Base-by-base conservation (phyloP, 2,888 invertebrate genomes). In the Athetis lepigone region DNA sequence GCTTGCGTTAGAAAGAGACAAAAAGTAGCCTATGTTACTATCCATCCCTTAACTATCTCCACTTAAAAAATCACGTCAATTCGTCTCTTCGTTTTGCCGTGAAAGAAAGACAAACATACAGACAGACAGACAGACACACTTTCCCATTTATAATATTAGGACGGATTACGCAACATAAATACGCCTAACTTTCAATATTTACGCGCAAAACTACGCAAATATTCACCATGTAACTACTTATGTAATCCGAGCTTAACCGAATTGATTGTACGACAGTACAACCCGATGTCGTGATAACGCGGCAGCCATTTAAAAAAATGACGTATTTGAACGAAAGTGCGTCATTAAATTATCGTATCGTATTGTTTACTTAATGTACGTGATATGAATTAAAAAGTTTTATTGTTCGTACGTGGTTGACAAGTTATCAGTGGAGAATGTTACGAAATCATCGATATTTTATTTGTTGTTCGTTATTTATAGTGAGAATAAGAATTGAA, bases 391-490 rank as follows among this genome's bases (percentile, higher is more conserved):
- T 54, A 18, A n/a, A 19, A 4, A 18, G n/a, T 13, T 6, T 13
- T 8, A 16, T 40, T 5, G 25, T 45, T 42, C 51, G 70, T 45
- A 51, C 70, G 76, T 70, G 49, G 40, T 54, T 21, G 7, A 19
- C 2, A 13, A 8, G 23, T 21, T 42, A 42, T 42, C 50, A 13
- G n/a, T 9, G 43, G 19, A 13, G 13, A 8, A 0, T 13, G 16
- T 74, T 67, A 33, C 3, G 75, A 51, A 68, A 69, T 29, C 42
- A 16, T n/a, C n/a, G n/a, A n/a, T n/a, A n/a, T n/a, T n/a, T n/a
- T n/a, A n/a, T n/a, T n/a, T n/a, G n/a, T n/a, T n/a, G n/a, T n/a
- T n/a, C n/a, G n/a, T n/a, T n/a, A n/a, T n/a, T n/a, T n/a, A n/a
- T n/a, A n/a, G n/a, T n/a, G n/a, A n/a, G n/a, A n/a, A n/a, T n/a